Conservation (phyloP, 2,888 invertebrate genomes). For the Archips crataeganus region DNA sequence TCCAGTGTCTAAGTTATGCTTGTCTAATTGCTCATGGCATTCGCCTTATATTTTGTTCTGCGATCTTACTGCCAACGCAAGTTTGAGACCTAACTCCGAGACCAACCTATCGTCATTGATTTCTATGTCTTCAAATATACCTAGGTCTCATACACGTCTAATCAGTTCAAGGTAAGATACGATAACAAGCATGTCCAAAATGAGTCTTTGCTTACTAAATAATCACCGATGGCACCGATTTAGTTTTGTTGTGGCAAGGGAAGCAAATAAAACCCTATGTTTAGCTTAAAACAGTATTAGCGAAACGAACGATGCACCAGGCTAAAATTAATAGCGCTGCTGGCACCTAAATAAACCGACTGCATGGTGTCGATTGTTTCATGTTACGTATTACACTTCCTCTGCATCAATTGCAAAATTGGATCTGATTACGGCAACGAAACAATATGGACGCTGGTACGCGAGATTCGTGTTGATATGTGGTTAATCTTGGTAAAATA, state of each 20-base stretch:
- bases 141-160: too few relatives aligned
- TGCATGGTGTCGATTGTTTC: slow-evolving; percentile 20
- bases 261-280: not conserved
- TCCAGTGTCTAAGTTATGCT: too few relatives aligned
- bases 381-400: slow-evolving; percentile 18
- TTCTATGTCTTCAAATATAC: too few relatives aligned
- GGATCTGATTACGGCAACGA: slow-evolving; percentile 28
- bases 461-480: not conserved
- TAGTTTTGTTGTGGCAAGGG: not conserved
- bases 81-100: too few relatives aligned
- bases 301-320: slow-evolving; percentile 27
- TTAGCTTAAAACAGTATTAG: not conserved
- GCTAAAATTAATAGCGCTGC: slow-evolving; percentile 22
- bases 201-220: not conserved
- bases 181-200: too few relatives aligned
- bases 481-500: not conserved
- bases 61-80: too few relatives aligned
- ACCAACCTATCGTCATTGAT: too few relatives aligned
- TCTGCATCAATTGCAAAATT: slow-evolving; percentile 24
- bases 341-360: slow-evolving; percentile 31
- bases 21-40: too few relatives aligned
- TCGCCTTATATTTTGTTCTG: too few relatives aligned
- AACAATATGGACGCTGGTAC: not conserved
- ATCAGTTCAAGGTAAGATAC: too few relatives aligned
- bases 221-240: not conserved